Percentiles rank a stretch among this genome's conserved stretches.
These are phyloP conservation scores for Rhynchotus rufescens DNA, from an alignment of 2,797 vertebrate genomes.

Conservation along the genomic window DNA sequence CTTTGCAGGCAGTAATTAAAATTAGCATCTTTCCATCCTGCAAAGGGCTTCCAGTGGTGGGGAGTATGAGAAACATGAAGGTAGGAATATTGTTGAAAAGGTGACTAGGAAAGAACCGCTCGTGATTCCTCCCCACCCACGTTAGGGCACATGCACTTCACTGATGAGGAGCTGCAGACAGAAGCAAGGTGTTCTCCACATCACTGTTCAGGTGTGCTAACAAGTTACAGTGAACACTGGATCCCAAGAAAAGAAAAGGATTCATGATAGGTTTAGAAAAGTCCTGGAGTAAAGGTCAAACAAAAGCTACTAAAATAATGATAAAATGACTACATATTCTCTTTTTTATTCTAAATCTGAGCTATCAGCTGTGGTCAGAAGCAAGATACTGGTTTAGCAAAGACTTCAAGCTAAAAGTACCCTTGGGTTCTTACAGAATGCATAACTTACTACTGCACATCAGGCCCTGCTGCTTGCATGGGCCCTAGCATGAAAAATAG, in stretches of 20 bases:
- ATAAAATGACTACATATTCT: not conserved
- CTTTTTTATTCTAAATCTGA: slow-evolving; percentile 16
- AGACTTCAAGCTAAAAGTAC: not conserved
- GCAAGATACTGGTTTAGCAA: not conserved
- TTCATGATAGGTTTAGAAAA: slow-evolving; percentile 7
- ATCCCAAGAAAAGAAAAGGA: not conserved
- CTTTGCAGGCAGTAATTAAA: not conserved
- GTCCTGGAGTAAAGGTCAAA: not conserved
- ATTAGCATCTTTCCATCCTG: not conserved
- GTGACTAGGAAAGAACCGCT: not conserved
- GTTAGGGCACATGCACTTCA: not conserved
- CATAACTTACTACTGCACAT: not conserved
- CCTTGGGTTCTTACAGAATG: not conserved
- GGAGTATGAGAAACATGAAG: not conserved
- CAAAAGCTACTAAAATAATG: not conserved
- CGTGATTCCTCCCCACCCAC: not conserved
- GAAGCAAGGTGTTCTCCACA: not conserved
- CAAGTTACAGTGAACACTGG: not conserved
- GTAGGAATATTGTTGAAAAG: not conserved
- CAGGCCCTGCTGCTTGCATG: not conserved
- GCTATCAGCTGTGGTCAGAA: not conserved
- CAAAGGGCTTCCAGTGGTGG: not conserved
- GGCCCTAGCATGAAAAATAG: not conserved
- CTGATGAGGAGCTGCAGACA: not conserved
- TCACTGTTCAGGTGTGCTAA: not conserved